Evolutionary conservation across 2,113 vertebrate genomes (phyloP).

Genomic region (Triplophysa siluroides): DNA sequence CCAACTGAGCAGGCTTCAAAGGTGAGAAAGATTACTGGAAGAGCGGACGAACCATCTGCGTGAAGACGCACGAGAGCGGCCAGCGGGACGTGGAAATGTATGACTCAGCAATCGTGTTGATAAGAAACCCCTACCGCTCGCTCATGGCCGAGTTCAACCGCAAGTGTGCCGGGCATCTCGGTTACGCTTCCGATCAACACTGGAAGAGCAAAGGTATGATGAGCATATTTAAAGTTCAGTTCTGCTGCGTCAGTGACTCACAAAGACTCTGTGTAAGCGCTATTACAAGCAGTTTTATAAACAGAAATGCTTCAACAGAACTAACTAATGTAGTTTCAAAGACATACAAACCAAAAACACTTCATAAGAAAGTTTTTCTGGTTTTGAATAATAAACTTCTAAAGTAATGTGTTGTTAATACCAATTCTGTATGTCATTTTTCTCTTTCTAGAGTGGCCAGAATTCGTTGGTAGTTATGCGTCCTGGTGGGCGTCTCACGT

Average conservation of each 20-base stretch:
- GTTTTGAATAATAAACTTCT: no score
- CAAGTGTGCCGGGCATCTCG: slow-evolving; percentile 94
- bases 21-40: slow-evolving; percentile 98
- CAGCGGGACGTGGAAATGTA: slow-evolving; percentile 93
- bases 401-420: background rate
- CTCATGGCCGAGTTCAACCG: slow-evolving; percentile 96
- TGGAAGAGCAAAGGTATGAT: slow-evolving; percentile 93
- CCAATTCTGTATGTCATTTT: background rate
- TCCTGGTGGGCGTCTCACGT: slow-evolving; percentile 89
- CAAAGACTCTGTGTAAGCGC: no score
- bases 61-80: slow-evolving; percentile 97
- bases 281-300: background rate
- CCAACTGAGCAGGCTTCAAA: slow-evolving; percentile 84
- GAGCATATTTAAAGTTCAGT: background rate
- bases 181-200: slow-evolving; percentile 88
- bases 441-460: slow-evolving; percentile 79
- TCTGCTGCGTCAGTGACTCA: background rate
- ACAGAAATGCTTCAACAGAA: background rate
- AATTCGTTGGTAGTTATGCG: slow-evolving; percentile 84
- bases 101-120: slow-evolving; percentile 88
- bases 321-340: background rate
- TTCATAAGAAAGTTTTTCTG: no score
- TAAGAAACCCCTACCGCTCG: slow-evolving; percentile 92
- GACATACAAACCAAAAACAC: no score
- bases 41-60: slow-evolving; percentile 91